phyloP scores from a whole-genome alignment of 92 coral and sea anemone genomes.

The Epizoanthus stellaris region DNA sequence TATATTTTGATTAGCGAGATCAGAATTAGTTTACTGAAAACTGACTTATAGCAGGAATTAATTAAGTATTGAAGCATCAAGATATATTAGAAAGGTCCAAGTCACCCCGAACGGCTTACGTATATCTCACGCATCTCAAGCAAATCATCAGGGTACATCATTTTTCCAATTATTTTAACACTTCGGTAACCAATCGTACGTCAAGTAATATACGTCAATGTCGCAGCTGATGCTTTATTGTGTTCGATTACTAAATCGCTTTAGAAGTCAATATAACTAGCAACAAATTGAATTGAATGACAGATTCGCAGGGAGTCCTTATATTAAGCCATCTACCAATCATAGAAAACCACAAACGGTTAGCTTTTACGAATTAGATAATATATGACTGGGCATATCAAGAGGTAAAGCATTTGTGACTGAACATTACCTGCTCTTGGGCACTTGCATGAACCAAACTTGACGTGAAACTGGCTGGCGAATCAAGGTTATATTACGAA shows the following conservation, averaged over 20 bases:
- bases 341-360: not conserved
- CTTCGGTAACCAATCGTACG: conserved; percentile 4
- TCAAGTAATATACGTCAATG: not conserved
- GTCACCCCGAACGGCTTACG: conserved; percentile 1
- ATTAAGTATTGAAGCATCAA: not conserved
- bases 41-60: too few relatives aligned
- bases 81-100: not conserved
- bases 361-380: not conserved
- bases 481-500: not conserved
- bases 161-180: not conserved
- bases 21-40: too few relatives aligned
- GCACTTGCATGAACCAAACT: not conserved
- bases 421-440: not conserved
- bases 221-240: not conserved
- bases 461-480: not conserved
- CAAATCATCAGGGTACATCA: not conserved
- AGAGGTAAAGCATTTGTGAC: not conserved
- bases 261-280: not conserved
- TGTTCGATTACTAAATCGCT: too few relatives aligned
- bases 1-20: too few relatives aligned
- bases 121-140: not conserved
- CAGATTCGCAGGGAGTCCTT: not conserved
- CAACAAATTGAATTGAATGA: not conserved
- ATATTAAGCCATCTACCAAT: not conserved
- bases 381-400: not conserved